Evolutionary conservation across 2,113 vertebrate species (phyloP).

Genomic region (Ceuthmochares aereus): DNA sequence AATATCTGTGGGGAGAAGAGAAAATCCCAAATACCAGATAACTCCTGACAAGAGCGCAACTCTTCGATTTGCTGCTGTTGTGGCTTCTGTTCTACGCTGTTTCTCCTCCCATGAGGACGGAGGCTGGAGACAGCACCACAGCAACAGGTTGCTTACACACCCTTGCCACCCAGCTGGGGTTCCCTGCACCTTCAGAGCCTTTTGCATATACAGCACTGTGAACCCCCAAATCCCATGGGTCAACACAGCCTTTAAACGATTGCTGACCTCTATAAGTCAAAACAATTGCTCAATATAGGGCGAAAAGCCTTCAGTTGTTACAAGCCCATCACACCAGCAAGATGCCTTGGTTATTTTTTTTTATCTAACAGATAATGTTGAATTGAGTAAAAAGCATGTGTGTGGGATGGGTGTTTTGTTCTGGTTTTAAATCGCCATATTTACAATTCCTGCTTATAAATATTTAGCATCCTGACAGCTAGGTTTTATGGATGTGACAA

Average conservation of each 20-base stretch:
- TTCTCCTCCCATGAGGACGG: neutral
- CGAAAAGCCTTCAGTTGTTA: neutral
- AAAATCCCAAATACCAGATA: neutral
- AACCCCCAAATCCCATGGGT: neutral
- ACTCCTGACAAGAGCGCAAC: neutral
- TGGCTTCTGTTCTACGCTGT: rapidly evolving
- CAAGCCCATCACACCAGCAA: neutral
- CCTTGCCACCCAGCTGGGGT: neutral
- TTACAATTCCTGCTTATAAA: neutral
- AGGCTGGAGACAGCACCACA: neutral
- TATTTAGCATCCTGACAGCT: neutral
- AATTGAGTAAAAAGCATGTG: neutral
- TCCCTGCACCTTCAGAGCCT: neutral
- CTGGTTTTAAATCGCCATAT: neutral
- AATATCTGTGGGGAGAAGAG: neutral
- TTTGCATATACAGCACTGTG: neutral
- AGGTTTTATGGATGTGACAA: neutral
- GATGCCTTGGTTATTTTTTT: neutral
- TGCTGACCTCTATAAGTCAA: neutral
- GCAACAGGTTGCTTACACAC: neutral
- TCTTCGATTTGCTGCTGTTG: neutral
- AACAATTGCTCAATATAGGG: too few species aligned
- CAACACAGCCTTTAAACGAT: neutral
- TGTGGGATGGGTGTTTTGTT: neutral
- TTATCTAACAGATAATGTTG: neutral